phyloP scores from a whole-genome alignment of 2,113 vertebrate genomes.

The Pyrgilauda ruficollis region DNA sequence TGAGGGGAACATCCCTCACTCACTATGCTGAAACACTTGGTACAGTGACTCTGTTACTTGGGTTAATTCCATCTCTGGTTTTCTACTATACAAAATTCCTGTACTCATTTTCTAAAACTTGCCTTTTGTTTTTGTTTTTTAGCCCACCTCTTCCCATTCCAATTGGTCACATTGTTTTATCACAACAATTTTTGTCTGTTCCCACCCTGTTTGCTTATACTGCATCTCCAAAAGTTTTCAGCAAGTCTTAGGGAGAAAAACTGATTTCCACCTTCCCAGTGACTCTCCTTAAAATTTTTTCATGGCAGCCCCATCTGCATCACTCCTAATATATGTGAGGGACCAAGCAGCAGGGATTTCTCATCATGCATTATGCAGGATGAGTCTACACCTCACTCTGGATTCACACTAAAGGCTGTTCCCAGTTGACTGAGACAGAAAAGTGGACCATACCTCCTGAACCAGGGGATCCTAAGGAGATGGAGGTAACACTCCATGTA shows the following conservation, averaged over 20 bases:
- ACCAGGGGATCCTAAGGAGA: neutral
- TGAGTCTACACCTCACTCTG: neutral
- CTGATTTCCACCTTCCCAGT: neutral
- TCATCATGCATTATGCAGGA: neutral
- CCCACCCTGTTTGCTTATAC: neutral
- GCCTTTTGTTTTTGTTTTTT: neutral
- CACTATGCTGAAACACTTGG: neutral
- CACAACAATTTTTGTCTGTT: neutral
- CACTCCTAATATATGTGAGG: rapidly evolving
- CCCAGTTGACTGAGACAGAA: neutral
- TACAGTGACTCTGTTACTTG: neutral
- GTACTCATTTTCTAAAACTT: neutral
- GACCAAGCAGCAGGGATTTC: neutral
- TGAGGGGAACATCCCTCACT: neutral
- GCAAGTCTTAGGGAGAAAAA: neutral
- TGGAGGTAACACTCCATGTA: neutral
- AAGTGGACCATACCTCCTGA: neutral
- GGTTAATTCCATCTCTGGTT: neutral
- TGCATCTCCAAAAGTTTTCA: neutral
- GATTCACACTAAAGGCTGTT: neutral
- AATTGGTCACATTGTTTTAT: neutral
- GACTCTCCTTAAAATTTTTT: neutral
- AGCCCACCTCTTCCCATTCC: neutral
- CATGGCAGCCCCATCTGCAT: neutral
- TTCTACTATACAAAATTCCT: neutral